These are phyloP conservation scores for Oreochromis spilurus DNA, from an alignment of 2,113 vertebrate genomes.

Conservation along the genomic window DNA sequence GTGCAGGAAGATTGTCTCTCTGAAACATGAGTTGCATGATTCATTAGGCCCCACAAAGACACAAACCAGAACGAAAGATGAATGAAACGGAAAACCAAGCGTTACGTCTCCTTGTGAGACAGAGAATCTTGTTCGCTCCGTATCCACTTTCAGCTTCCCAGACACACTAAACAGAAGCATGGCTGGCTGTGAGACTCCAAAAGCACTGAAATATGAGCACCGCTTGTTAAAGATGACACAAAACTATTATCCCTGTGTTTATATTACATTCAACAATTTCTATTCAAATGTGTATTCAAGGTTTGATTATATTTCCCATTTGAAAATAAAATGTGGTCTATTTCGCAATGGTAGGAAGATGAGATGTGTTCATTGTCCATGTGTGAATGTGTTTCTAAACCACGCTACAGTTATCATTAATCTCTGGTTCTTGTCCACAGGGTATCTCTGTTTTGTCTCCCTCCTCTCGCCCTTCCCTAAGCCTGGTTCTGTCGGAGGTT, in stretches of 20 bases:
- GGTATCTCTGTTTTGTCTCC: not conserved
- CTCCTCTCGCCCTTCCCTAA: not conserved
- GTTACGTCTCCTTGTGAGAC: not conserved
- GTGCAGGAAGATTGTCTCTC: not conserved
- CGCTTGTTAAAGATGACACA: not conserved
- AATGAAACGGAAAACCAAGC: not conserved
- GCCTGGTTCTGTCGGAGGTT: not conserved
- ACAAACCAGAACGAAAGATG: not conserved
- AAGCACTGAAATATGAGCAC: not conserved
- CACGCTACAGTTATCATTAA: not conserved
- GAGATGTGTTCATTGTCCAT: not conserved
- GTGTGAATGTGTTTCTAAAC: not conserved
- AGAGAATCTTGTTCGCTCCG: not conserved
- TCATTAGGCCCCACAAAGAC: slow-evolving; percentile 1
- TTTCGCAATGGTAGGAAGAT: not conserved
- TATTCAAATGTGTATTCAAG: not conserved
- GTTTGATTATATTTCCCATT: not conserved
- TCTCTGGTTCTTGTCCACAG: not conserved
- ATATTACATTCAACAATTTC: not conserved
- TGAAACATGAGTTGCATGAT: slow-evolving; percentile 5
- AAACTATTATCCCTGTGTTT: not conserved
- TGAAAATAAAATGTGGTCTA: not conserved
- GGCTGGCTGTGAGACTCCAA: not conserved
- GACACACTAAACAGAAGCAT: not conserved
- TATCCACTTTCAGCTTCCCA: not conserved